Percentiles rank a stretch among this genome's conserved stretches.
phyloP scores from a whole-genome alignment of 1,140 invertebrate species.

The Procambarus clarkii region DNA sequence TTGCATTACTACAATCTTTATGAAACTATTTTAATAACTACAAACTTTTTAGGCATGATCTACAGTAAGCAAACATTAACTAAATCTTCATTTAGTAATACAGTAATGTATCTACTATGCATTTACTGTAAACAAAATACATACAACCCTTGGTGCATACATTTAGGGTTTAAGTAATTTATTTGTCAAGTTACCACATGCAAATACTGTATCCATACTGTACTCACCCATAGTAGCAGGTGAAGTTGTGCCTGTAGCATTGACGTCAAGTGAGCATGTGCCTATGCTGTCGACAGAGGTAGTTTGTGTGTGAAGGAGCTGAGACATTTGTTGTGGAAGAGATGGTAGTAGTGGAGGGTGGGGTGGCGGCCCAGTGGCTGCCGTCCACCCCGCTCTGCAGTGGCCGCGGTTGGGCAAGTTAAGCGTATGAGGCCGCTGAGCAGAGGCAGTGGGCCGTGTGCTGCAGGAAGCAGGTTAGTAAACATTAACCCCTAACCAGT shows the following conservation, averaged over 20 bases:
- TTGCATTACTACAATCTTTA: no score
- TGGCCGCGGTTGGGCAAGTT: slow-evolving; percentile 53
- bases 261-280: slow-evolving; percentile 60
- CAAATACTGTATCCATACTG: no score
- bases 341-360: slow-evolving; percentile 28
- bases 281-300: slow-evolving; percentile 65
- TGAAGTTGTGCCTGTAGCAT: slow-evolving; percentile 59
- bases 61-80: no score
- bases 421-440: slow-evolving; percentile 60
- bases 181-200: no score
- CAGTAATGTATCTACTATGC: no score
- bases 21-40: no score
- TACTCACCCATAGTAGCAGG: slow-evolving; percentile 66
- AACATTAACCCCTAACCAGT: slow-evolving; percentile 3
- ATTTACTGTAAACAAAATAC: no score
- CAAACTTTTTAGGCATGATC: no score
- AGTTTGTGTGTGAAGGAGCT: slow-evolving; percentile 52
- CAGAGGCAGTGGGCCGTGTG: slow-evolving; percentile 56
- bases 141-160: no score
- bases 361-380: slow-evolving; percentile 24
- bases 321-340: slow-evolving; percentile 36
- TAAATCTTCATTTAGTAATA: no score
- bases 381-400: slow-evolving; percentile 58
- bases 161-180: no score
- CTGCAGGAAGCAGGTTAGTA: slow-evolving; percentile 56